These are phyloP conservation scores for Diarsia brunnea DNA, from an alignment of 2,888 invertebrate genomes.

Conservation along the genomic window DNA sequence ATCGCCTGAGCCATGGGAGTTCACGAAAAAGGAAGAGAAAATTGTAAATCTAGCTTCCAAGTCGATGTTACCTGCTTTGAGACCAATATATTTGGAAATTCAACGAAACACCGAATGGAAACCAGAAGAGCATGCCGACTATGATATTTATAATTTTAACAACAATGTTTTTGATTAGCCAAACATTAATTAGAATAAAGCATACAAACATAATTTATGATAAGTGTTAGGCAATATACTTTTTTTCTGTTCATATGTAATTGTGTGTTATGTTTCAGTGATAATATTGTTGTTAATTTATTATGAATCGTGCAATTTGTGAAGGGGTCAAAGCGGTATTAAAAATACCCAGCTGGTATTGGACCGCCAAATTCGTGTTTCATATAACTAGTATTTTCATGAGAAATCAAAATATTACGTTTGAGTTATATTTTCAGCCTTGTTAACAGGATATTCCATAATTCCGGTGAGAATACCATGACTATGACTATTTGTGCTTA, in stretches of 20 bases:
- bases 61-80: slow-evolving; percentile 74
- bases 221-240: slow-evolving; percentile 3
- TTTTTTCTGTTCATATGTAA: background rate
- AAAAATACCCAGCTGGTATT: background rate
- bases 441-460: background rate
- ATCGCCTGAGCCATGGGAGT: slow-evolving; percentile 47
- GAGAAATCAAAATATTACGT: background rate
- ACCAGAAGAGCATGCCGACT: slow-evolving; percentile 74
- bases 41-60: slow-evolving; percentile 40
- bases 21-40: slow-evolving; percentile 59
- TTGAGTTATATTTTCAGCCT: background rate
- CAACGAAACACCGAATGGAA: slow-evolving; percentile 74
- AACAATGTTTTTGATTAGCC: slow-evolving; percentile 70
- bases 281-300: background rate
- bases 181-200: slow-evolving; percentile 32
- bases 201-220: background rate
- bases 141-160: slow-evolving; percentile 69
- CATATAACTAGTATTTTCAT: background rate
- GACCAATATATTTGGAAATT: slow-evolving; percentile 79
- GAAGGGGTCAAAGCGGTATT: background rate
- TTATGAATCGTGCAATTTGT: background rate
- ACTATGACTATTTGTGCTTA: background rate
- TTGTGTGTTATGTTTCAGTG: background rate
- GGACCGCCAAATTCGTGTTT: background rate
- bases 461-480: background rate